These are phyloP conservation scores for Cyaniris semiargus DNA, from an alignment of 2,888 invertebrate species.

Conservation along the genomic window DNA sequence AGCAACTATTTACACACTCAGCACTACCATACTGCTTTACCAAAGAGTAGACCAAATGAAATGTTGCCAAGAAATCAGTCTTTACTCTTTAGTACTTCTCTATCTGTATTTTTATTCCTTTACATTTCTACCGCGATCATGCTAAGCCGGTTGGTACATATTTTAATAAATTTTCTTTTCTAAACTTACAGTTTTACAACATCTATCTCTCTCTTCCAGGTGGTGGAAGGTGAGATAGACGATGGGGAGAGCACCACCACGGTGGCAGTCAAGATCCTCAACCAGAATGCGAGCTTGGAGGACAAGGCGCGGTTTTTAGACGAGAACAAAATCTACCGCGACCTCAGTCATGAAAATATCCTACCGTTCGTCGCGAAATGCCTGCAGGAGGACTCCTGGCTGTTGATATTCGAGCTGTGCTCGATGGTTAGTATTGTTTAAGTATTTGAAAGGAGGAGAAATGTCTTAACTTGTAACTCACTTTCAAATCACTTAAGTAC, in stretches of 20 bases:
- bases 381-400: constrained; percentile 88
- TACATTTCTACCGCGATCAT: too few species aligned
- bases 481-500: too few species aligned
- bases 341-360: constrained; percentile 86
- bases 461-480: too few species aligned
- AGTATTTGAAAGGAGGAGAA: too few species aligned
- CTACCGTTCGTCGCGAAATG: constrained; percentile 86
- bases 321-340: constrained; percentile 86
- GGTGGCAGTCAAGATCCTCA: constrained; percentile 90
- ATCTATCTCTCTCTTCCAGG: constrained; percentile 64
- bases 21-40: too few species aligned
- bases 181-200: background rate
- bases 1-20: too few species aligned
- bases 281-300: constrained; percentile 87
- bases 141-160: too few species aligned
- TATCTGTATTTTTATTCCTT: too few species aligned
- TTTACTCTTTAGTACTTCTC: too few species aligned
- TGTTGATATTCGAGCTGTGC: constrained; percentile 88
- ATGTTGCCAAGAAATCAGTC: too few species aligned
- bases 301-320: constrained; percentile 90
- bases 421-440: constrained; percentile 71
- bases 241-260: constrained; percentile 59
- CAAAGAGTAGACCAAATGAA: too few species aligned
- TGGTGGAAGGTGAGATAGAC: constrained; percentile 87
- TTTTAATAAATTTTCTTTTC: too few species aligned